Evolutionary conservation across 1,140 invertebrate genomes (phyloP), one percentile per base, ranked within the genome.

Genomic region (Hydropsyche tenuis): DNA sequence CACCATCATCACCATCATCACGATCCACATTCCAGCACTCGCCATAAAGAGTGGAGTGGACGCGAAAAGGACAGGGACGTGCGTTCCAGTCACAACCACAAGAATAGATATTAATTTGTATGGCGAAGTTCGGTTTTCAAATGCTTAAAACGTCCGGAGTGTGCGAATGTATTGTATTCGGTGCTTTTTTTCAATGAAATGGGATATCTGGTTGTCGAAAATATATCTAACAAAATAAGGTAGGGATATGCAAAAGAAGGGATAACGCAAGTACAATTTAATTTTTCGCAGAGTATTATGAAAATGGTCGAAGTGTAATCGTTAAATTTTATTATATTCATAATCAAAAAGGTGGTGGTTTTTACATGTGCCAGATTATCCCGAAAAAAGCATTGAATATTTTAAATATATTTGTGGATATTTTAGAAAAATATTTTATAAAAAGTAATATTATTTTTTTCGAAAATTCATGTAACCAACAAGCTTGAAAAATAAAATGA

Each of bases 1-100:
- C 93, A 94, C 80, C 93, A 95, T 77, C 93, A 95, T 73, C 93
- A 94, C 78, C 92, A 94, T 79, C 92, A 93, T 81, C 89, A 91
- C 71, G 83, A 84, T 68, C 78, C 79, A n/a, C 76, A 75, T 37
- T 75, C 76, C 22, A 75, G 74, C 37, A 73, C 80, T 9, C 80
- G 81, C 53, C 81, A 80, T 30, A 78, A 78, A 60, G 84, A 83
- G 65, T 82, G 81, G 81, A 80, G 72, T 22, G 76, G 72, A 12
- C 48, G 76, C 1, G 76, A 82, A 37, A 77, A 80, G 23, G 79
- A 80, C 20, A 80, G 82, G 68, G 79, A 80, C n/a, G 80, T 82
- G 62, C 80, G 81, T 45, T 78, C 81, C 73, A 82, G 83, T 78
- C 84, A 85, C 70, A 84, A 81, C 65, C 83, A 85, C 73, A 84